phyloP scores from a whole-genome alignment of 1,140 invertebrate species.

The Euura lappo region DNA sequence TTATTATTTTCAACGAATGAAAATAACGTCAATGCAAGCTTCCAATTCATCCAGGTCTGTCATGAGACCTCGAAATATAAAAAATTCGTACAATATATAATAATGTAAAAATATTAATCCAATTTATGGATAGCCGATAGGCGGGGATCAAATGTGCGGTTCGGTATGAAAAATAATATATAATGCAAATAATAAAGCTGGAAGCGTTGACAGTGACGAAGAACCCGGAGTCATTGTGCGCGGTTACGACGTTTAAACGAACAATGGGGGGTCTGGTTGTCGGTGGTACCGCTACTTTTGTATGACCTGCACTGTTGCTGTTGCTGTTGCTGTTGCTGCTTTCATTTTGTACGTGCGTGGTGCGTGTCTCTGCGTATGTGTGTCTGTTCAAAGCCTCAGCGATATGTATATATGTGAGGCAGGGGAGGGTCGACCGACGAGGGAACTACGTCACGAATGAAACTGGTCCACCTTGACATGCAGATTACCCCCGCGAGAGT shows the following conservation, averaged over 20 bases:
- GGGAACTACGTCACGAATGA: background rate
- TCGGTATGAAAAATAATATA: background rate
- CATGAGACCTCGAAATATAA: too few relatives aligned
- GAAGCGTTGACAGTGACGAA: background rate
- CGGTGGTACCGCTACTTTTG: background rate
- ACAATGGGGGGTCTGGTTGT: slow-evolving; percentile 1
- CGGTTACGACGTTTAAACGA: slow-evolving; percentile 9
- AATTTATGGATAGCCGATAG: background rate
- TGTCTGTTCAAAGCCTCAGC: background rate
- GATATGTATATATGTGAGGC: background rate
- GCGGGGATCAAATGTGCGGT: background rate
- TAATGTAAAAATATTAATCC: background rate
- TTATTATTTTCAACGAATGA: too few relatives aligned
- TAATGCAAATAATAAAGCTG: background rate
- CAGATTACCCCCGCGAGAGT: slow-evolving; percentile 10
- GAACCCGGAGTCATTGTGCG: background rate
- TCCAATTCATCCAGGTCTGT: too few relatives aligned
- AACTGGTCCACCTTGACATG: slow-evolving; percentile 12
- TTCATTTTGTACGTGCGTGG: too few relatives aligned
- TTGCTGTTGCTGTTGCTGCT: background rate
- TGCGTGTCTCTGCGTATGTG: background rate
- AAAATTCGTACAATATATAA: too few relatives aligned
- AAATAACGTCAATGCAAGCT: too few relatives aligned
- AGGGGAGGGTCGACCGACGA: background rate
- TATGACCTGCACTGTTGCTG: background rate